phyloP scores from a whole-genome alignment of 2,113 vertebrate genomes.

The human (Homo sapiens) region DNA sequence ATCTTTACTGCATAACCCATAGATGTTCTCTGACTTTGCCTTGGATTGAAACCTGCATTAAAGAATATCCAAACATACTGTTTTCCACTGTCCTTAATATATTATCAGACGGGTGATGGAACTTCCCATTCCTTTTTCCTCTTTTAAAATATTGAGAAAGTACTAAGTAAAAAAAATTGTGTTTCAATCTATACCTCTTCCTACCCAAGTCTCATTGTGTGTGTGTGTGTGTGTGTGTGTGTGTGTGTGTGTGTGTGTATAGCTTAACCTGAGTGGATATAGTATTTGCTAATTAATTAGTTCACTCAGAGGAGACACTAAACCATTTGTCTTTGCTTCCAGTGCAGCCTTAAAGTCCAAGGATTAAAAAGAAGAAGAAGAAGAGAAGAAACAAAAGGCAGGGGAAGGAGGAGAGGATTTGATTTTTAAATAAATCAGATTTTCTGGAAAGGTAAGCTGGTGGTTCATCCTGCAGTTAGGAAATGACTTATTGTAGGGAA shows the following conservation, averaged over 20 bases:
- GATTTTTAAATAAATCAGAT: slow-evolving; percentile 68
- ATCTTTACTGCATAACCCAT: background rate
- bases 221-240: no score
- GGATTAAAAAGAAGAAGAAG: background rate
- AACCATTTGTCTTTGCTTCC: background rate
- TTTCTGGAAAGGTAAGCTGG: slow-evolving; percentile 47
- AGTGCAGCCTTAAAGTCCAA: background rate
- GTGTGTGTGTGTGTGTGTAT: no score
- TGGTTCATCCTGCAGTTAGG: slow-evolving; percentile 59
- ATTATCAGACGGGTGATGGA: slow-evolving; percentile 31
- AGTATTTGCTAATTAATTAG: slow-evolving; percentile 26
- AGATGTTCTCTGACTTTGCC: slow-evolving; percentile 54
- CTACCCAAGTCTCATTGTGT: background rate
- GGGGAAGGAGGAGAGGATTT: background rate
- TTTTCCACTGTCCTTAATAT: slow-evolving; percentile 7
- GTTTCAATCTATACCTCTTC: background rate
- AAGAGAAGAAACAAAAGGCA: background rate
- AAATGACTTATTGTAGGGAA: slow-evolving; percentile 54
- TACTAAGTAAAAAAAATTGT: background rate
- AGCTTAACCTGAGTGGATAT: background rate
- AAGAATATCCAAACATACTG: background rate
- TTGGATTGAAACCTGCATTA: slow-evolving; percentile 46
- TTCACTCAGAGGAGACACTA: background rate
- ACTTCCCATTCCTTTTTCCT: background rate
- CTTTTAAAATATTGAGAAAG: background rate